Conservation (phyloP, 2,113 vertebrate species). For the Aspidoscelis tigris region DNA sequence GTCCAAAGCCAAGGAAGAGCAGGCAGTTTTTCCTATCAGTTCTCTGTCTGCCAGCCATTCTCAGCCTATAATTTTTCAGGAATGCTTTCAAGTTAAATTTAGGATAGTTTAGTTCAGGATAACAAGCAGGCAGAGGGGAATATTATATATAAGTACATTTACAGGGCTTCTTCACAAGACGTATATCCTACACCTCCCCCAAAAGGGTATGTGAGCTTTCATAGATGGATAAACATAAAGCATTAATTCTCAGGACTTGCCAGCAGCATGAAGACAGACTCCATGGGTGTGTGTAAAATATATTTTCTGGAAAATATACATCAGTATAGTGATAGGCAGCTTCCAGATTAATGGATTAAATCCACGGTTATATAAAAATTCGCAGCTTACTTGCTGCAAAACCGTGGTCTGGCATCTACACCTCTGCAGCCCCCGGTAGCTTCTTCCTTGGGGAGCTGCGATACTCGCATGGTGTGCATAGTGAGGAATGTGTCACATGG, state of each 20-base stretch:
- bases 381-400: no score
- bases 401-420: no score
- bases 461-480: no score
- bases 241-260: slow-evolving; percentile 5
- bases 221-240: slow-evolving; percentile 11
- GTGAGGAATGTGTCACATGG: no score
- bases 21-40: slow-evolving; percentile 10
- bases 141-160: background rate
- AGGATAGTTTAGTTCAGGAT: slow-evolving; percentile 17
- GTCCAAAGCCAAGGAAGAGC: background rate
- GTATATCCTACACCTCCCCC: background rate
- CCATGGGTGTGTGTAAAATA: slow-evolving; percentile 13
- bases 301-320: slow-evolving; percentile 7
- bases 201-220: slow-evolving; percentile 1
- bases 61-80: slow-evolving; percentile 30
- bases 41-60: slow-evolving; percentile 12
- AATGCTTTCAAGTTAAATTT: slow-evolving; percentile 46
- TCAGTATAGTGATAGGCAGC: no score
- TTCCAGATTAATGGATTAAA: no score
- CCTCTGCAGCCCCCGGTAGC: no score
- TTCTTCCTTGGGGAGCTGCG: no score
- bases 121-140: slow-evolving; percentile 11
- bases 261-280: slow-evolving; percentile 1
- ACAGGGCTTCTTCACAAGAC: background rate
- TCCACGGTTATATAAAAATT: no score